Evolutionary conservation across 2,113 vertebrate genomes (phyloP).

Genomic region (Argyrosomus japonicus): DNA sequence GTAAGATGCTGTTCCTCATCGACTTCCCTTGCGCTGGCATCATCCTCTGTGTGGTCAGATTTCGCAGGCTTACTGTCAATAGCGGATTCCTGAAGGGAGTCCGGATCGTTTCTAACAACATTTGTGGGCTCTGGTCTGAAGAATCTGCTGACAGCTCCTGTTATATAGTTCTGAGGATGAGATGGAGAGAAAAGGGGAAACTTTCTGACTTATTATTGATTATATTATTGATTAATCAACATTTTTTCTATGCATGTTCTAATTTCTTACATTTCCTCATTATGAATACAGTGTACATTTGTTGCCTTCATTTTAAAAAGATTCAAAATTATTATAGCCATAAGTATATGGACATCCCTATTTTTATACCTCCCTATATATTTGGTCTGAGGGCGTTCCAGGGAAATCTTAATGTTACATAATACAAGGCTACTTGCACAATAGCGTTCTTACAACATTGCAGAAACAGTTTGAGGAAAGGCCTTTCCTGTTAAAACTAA

Average conservation of each 20-base stretch:
- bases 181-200: constrained; percentile 17
- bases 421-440: constrained; percentile 14
- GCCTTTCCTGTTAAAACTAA: constrained; percentile 48
- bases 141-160: constrained; percentile 76
- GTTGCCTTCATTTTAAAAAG: background rate
- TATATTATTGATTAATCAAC: background rate
- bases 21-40: background rate
- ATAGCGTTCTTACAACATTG: constrained; percentile 9
- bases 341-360: background rate
- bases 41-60: background rate
- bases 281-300: background rate
- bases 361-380: background rate
- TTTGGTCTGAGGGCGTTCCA: background rate
- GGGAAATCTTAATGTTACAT: constrained; percentile 8
- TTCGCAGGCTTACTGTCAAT: constrained; percentile 3
- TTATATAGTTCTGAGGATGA: constrained; percentile 75
- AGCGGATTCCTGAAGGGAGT: constrained; percentile 27
- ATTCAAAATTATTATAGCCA: background rate
- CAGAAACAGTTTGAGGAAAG: constrained; percentile 9
- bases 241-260: background rate
- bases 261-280: background rate
- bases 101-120: constrained; percentile 24
- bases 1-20: constrained; percentile 17
- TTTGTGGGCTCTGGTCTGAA: constrained; percentile 67
- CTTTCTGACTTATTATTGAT: background rate